Percentiles rank a stretch among this genome's conserved stretches.
These are phyloP conservation scores for Styela clava DNA, from an alignment of 23 tunicate species.

Conservation along the genomic window DNA sequence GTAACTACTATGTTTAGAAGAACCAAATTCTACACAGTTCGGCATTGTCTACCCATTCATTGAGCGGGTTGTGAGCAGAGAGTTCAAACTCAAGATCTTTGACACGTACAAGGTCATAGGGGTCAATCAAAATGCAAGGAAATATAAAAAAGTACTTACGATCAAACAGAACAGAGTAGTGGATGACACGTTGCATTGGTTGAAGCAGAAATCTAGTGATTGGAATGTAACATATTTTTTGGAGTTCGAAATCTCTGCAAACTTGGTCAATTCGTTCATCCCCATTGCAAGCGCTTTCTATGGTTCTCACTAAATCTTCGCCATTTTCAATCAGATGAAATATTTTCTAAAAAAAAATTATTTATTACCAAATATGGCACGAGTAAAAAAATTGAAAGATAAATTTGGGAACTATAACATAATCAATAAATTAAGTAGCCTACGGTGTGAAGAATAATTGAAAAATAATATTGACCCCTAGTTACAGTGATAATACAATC, in stretches of 20 bases:
- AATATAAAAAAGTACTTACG: slow-evolving; percentile 43
- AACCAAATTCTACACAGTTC: too few relatives aligned
- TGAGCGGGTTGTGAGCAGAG: too few relatives aligned
- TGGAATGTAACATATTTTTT: slow-evolving; percentile 96
- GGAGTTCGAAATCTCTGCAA: slow-evolving; percentile 84
- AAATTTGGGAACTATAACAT: background rate
- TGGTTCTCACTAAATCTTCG: slow-evolving; percentile 37
- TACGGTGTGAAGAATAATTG: too few relatives aligned
- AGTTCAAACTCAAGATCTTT: too few relatives aligned
- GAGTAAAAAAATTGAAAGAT: background rate
- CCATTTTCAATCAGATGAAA: slow-evolving; percentile 55
- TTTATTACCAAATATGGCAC: background rate
- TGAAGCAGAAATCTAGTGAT: slow-evolving; percentile 79
- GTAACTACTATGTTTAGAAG: too few relatives aligned
- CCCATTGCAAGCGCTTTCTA: slow-evolving; percentile 45
- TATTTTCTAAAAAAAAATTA: slow-evolving; percentile 31
- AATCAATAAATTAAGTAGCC: background rate
- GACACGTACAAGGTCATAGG: too few relatives aligned
- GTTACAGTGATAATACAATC: too few relatives aligned
- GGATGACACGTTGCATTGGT: slow-evolving; percentile 85
- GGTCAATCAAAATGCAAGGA: too few relatives aligned
- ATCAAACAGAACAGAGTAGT: slow-evolving; percentile 60
- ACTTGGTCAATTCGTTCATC: slow-evolving; percentile 54
- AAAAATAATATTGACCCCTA: too few relatives aligned
- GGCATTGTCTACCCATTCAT: too few relatives aligned